phyloP scores from a whole-genome alignment of 2,113 vertebrate species.

The Urocitellus parryii region DNA sequence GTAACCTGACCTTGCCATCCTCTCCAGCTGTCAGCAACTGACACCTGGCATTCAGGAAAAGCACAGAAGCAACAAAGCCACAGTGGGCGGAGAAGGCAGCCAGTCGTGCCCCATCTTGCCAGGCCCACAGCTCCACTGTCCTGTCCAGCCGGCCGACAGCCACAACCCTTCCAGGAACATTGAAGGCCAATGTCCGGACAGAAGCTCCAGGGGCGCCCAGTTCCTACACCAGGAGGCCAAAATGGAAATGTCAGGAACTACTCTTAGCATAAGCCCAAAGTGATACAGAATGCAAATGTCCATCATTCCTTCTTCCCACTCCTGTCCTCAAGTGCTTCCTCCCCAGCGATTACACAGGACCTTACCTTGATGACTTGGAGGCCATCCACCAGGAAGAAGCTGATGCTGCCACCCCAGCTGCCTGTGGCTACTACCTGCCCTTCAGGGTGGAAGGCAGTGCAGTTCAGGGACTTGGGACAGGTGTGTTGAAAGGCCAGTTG shows the following conservation, averaged over 20 bases:
- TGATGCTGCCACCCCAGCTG: conserved; percentile 89
- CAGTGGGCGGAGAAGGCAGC: conserved; percentile 90
- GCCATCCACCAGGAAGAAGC: conserved; percentile 87
- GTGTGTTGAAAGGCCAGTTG: conserved; percentile 79
- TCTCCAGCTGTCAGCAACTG: conserved; percentile 90
- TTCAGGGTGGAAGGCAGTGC: conserved; percentile 90
- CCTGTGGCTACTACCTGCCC: conserved; percentile 88
- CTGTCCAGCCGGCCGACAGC: conserved; percentile 89
- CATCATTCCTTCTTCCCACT: neutral
- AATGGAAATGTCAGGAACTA: neutral
- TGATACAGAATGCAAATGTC: neutral
- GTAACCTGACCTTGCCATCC: conserved; percentile 87
- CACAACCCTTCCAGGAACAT: conserved; percentile 85
- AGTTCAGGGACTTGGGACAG: conserved; percentile 88
- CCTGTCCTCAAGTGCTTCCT: neutral
- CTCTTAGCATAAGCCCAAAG: neutral
- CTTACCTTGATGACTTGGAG: conserved; percentile 74
- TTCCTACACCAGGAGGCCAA: conserved; percentile 79
- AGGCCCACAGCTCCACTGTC: conserved; percentile 91
- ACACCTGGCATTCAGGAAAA: conserved; percentile 87
- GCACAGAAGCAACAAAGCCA: conserved; percentile 84
- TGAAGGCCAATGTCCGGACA: conserved; percentile 89
- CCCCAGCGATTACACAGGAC: neutral
- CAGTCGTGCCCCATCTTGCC: conserved; percentile 86
- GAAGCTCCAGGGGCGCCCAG: conserved; percentile 87